These are phyloP conservation scores for Bedellia somnulentella DNA, from an alignment of 2,888 invertebrate species.

Conservation along the genomic window DNA sequence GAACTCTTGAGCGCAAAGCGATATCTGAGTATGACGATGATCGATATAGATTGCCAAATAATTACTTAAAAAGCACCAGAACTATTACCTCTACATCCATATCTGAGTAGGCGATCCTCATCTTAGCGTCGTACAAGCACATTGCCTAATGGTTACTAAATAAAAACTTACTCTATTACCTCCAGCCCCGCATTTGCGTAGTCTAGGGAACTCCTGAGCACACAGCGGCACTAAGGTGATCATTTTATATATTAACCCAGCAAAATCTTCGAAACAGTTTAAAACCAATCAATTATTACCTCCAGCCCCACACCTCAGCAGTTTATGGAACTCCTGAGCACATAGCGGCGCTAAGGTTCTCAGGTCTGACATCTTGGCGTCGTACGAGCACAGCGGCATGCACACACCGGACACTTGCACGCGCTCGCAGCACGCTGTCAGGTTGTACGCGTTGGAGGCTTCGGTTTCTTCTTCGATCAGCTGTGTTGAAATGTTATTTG, in stretches of 20 bases:
- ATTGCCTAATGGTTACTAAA: no score
- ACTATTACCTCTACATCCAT: no score
- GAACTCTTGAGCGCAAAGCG: constrained; percentile 76
- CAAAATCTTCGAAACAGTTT: no score
- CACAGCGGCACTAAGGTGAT: no score
- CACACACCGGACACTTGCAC: constrained; percentile 70
- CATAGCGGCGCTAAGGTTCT: constrained; percentile 73
- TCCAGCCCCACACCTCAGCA: constrained; percentile 66
- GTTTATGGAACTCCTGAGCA: constrained; percentile 74
- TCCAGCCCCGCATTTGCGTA: no score
- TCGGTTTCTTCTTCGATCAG: constrained; percentile 63
- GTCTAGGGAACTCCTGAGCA: no score
- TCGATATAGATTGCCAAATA: no score
- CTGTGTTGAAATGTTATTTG: constrained; percentile 27
- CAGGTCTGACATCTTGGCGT: constrained; percentile 80
- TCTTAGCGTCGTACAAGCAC: constrained; percentile 81
- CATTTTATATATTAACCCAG: no score
- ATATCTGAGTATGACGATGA: constrained; percentile 72
- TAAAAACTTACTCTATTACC: no score
- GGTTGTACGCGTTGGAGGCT: constrained; percentile 69
- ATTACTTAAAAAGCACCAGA: no score
- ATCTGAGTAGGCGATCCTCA: no score
- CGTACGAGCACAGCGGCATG: constrained; percentile 78
- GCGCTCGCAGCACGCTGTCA: constrained; percentile 75
- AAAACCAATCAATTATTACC: no score